Conservation (phyloP, 2,113 vertebrate species). For the Neodontobutis hainanensis region DNA sequence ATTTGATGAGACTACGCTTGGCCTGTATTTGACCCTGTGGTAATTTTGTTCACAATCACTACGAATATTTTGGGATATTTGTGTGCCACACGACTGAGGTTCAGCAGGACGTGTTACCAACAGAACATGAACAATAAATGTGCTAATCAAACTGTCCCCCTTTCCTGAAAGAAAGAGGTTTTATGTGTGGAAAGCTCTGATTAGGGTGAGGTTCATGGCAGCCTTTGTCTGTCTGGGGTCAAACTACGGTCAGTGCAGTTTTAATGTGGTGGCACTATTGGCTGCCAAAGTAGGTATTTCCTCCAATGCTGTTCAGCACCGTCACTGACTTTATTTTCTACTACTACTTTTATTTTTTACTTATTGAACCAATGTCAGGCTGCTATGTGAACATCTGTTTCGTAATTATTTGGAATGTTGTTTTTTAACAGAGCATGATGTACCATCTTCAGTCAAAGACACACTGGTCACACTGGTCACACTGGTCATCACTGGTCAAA, state of each 20-base stretch:
- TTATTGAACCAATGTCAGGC: too few relatives aligned
- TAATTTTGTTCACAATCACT: slow-evolving; percentile 4
- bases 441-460: too few relatives aligned
- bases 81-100: slow-evolving; percentile 14
- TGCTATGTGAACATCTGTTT: too few relatives aligned
- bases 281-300: not conserved
- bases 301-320: not conserved
- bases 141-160: not conserved
- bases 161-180: slow-evolving; percentile 36
- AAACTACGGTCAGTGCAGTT: slow-evolving; percentile 29
- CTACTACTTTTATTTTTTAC: too few relatives aligned
- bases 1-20: not conserved
- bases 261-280: slow-evolving; percentile 20
- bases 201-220: slow-evolving; percentile 18
- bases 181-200: slow-evolving; percentile 24
- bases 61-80: too few relatives aligned
- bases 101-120: not conserved
- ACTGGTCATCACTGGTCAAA: too few relatives aligned
- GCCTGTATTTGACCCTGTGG: slow-evolving; percentile 1
- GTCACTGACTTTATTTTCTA: too few relatives aligned
- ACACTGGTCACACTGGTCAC: too few relatives aligned
- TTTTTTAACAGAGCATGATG: too few relatives aligned
- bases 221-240: slow-evolving; percentile 50
- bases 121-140: not conserved
- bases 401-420: too few relatives aligned